Base-by-base conservation (phyloP, 2,888 invertebrate species). In the Xiphydria camelus region DNA sequence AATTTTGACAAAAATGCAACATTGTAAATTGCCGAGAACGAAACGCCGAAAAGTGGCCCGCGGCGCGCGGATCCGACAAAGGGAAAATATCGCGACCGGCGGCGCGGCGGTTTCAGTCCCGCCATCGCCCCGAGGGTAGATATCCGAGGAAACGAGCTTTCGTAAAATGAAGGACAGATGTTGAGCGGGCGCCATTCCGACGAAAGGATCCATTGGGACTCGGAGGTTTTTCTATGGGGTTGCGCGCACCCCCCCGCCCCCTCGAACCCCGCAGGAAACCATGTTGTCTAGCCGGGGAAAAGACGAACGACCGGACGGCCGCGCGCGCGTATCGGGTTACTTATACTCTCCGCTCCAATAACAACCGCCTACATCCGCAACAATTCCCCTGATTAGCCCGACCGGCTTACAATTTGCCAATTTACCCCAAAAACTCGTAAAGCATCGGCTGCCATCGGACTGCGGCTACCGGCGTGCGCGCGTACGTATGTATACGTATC, bases 331-430 rank as follows among this genome's bases (percentile, higher is more conserved):
- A 67, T 73, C 70, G 56, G 53, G 63, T 70, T 72, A 70, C 73
- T 62, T 54, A n/a, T n/a, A 59, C 55, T 53, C 46, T 59, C 54
- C 54, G 51, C 57, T 50, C 59, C 51, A 53, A 57, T 65, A 62
- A 61, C 66, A 47, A 57, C 62, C 66, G 64, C 69, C 68, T 62
- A 64, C 67, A 60, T 67, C 60, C 64, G 60, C 62, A 63, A 73
- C 69, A 70, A 70, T 70, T 66, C 64, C 59, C 59, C 67, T 69
- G 71, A 73, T 73, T 73, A 71, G 68, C 62, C 57, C 55, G 42
- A 51, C 53, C 53, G 61, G 55, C 58, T 67, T 61, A 68, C 68
- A 64, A 66, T 73, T 71, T 66, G 66, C 71, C 70, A 72, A 71
- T 72, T 70, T 68, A 64, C 50, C 62, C 42, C 53, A 56, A 63